Evolutionary conservation across 2,113 vertebrate species (phyloP), one percentile per base, ranked within the genome.

Genomic region (Indicator maculatus): DNA sequence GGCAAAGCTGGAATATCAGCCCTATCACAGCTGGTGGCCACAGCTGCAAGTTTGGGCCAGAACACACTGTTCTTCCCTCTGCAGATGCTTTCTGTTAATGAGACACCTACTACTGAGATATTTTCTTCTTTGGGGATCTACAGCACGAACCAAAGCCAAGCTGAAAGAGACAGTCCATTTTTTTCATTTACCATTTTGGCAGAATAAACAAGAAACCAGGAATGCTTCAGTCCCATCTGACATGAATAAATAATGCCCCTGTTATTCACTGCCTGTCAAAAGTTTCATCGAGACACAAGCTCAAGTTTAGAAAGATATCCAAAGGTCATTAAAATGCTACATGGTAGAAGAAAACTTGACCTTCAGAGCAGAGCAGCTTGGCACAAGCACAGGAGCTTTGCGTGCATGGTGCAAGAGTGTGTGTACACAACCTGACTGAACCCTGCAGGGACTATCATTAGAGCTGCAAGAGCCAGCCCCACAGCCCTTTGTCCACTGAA

Each of bases 161-260:
- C 86, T 89, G 60, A 86, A 90, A 82, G 80, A 78, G 52, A 75
- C 70, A 87, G 82, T 59, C 71, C 27, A 13, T 75, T 93, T 92
- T 71, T 85, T 95, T 89, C 65, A 63, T 86, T 89, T 83, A 63
- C 60, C 15, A 12, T 80, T 93, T 91, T 94, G 67, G 75, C 77
- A 89, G 88, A 64, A 85, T 91, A 93, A 94, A 94, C 85, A 91
- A 93, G 85, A 90, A 95, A 83, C 4, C n/a, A 59, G 76, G 71
- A 82, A 77, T 9, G 0, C 61, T 67, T 69, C 36, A 4, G 19
- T 94, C 88, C 45, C 88, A 63, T 66, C 79, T 86, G 86, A 83
- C 79, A 90, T 77, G 86, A 95, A 96, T 93, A 94, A 86, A 86
- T 86, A 94, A 95, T 33, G 28, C 44, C 53, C 23, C 79, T 80